Evolutionary conservation across 2,888 invertebrate genomes (phyloP), one percentile per base, ranked within the genome.

Genomic region (Amaurobius ferox): DNA sequence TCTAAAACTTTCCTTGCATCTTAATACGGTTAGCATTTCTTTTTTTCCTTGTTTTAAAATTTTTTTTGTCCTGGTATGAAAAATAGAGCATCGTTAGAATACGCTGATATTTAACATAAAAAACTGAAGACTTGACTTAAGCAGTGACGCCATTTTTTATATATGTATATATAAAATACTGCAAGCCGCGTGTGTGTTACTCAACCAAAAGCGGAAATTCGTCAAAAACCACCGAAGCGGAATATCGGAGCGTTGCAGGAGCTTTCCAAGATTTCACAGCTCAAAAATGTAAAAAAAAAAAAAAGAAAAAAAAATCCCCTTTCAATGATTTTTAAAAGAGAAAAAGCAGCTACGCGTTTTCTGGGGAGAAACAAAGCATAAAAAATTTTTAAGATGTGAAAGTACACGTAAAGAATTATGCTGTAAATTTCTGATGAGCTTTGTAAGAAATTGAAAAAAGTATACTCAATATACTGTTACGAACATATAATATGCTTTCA

Each of bases 201-300:
- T 23, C 19, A 7, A 55, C 55, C 23, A 55, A 55, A 11, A 55
- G 23, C 19, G 23, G 55, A 19, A 23, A 55, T 55, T 23, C 23
- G 55, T 55, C 55, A 55, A 23, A 55, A 55, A 19, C 55, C 55
- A 55, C 5, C 55, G 55, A 55, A 5, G 55, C 23, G 55, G 55
- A 55, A 55, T 55, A 55, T 55, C 55, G 23, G 55, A 55, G 19
- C 55, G 19, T 23, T 23, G 55, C 55, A 55, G 55, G 23, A 23
- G n/a, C n/a, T 23, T 55, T 55, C 55, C 55, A 16, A 19, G 23
- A 55, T 55, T 55, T 55, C 23, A 55, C 55, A 55, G 55, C 16
- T 55, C 55, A 55, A 55, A 55, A 55, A 55, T 55, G 23, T 55
- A 23, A 55, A 11, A 55, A 23, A 55, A 16, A 55, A 55, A 55